Percentiles rank a stretch among this genome's conserved stretches.
Conservation (phyloP, 2,113 vertebrate species). For the Pangasianodon hypophthalmus region DNA sequence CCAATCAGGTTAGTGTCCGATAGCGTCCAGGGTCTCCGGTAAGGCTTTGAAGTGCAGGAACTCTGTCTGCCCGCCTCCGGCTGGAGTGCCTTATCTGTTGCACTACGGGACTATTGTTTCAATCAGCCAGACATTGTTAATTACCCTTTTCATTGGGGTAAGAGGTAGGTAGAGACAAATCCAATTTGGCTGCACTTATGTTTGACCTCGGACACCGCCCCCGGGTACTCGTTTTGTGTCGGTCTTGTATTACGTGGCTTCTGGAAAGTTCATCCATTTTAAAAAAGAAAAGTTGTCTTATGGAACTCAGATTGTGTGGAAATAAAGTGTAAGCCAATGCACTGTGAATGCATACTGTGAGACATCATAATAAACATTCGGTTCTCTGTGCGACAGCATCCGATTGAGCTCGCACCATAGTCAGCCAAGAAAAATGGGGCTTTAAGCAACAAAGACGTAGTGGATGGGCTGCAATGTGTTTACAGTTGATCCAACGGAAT, state of each 20-base stretch:
- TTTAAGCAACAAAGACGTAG: conserved; percentile 43
- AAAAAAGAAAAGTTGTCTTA: conserved; percentile 13
- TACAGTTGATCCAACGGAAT: conserved; percentile 59
- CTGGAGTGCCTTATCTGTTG: conserved; percentile 63
- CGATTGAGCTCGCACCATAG: not conserved
- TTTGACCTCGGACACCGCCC: conserved; percentile 50
- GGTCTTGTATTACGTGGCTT: conserved; percentile 43
- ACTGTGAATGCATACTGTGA: conserved; percentile 16
- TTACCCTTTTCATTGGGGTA: conserved; percentile 71
- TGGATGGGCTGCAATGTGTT: conserved; percentile 60
- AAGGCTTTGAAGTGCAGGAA: conserved; percentile 73
- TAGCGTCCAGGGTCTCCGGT: conserved; percentile 49
- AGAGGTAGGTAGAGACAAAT: conserved; percentile 68
- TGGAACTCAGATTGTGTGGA: conserved; percentile 16
- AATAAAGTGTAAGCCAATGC: conserved; percentile 6
- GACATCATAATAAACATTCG: conserved; percentile 44
- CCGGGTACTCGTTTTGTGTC: not conserved
- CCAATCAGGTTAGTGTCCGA: conserved; percentile 69
- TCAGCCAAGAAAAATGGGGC: conserved; percentile 30
- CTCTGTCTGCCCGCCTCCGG: conserved; percentile 56
- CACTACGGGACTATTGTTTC: conserved; percentile 51
- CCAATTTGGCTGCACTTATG: conserved; percentile 64
- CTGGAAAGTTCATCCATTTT: conserved; percentile 31
- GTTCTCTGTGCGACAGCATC: conserved; percentile 14
- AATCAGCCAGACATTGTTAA: conserved; percentile 73